These are phyloP conservation scores for Tridacna gigas DNA, from an alignment of 2,888 invertebrate genomes.

Conservation along the genomic window DNA sequence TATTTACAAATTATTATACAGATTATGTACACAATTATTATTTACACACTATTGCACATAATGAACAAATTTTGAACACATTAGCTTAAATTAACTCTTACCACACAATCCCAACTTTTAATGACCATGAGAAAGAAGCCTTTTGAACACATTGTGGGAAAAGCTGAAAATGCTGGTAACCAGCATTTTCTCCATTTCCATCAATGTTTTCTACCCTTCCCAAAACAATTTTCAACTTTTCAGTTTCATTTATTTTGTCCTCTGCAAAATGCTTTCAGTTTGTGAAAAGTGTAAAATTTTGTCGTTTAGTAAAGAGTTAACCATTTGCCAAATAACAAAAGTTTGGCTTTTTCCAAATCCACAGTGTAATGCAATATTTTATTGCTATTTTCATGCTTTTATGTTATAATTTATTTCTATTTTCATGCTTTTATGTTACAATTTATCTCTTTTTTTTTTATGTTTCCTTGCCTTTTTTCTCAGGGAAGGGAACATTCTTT, in stretches of 20 bases:
- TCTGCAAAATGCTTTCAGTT: background rate
- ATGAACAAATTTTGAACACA: constrained; percentile 37
- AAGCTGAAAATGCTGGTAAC: background rate
- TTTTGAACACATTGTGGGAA: background rate
- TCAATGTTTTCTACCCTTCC: background rate
- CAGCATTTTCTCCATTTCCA: background rate
- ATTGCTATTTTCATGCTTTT: no score
- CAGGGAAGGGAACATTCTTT: no score
- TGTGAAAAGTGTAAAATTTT: no score
- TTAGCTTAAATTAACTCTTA: background rate
- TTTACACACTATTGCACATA: constrained; percentile 50
- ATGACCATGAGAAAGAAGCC: background rate
- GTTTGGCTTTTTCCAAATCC: no score
- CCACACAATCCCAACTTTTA: background rate
- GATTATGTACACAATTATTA: constrained; percentile 50
- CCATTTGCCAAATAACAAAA: no score
- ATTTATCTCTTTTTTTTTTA: no score
- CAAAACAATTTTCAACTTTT: background rate
- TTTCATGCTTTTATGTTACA: no score
- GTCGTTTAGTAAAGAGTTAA: no score
- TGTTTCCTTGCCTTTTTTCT: no score
- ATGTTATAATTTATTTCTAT: no score
- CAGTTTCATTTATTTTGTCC: no score
- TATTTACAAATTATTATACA: constrained; percentile 45
- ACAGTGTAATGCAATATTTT: no score